Base-by-base conservation (phyloP, 1,140 invertebrate genomes). In the Drosophila sp. region DNA sequence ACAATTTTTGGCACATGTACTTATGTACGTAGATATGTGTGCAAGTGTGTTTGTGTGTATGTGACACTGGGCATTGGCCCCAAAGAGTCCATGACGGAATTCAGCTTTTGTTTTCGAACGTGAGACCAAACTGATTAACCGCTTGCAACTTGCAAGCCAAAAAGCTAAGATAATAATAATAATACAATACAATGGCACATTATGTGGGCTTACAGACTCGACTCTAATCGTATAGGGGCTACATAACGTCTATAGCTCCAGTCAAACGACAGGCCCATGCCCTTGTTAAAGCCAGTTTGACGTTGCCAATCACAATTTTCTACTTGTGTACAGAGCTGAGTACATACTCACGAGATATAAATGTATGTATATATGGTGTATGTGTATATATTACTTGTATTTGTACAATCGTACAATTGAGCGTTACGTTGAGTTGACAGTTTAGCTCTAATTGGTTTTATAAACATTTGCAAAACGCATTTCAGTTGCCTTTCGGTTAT, bases 271-370 rank as follows among this genome's bases (percentile, higher is more conserved):
- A 43, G 51, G 34, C 51, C 50, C 58, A 59, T 84, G 81, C 80
- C 80, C 80, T 86, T 84, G 80, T 71, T 86, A 74, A 80, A 84
- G 77, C 80, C 80, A 84, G 81, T 84, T 84, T 80, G 72, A 71
- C 67, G 72, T 71, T 64, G 64, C 75, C 69, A 72, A 66, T 72
- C 69, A 72, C 51, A 50, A 57, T 41, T 65, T 71, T 54, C 14
- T 45, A 45, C 41, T 50, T 67, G 64, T 59, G 13, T 29, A 36
- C 48, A 11, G 38, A 46, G 16, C 50, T 38, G 32, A 36, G 59
- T 16, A 32, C 61, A 58, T 45, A 36, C 46, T 50, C 6, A 29
- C 48, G 9, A 29, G 56, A 27, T 16, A 46, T 40, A 53, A 8
- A 50, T 11, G 34, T 27, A 64, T 9, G 9, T 18, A 41, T 7